Percentiles rank a stretch among this genome's conserved stretches.
Conservation (phyloP, 2,797 vertebrate genomes). For the Podarcis lilfordi region DNA sequence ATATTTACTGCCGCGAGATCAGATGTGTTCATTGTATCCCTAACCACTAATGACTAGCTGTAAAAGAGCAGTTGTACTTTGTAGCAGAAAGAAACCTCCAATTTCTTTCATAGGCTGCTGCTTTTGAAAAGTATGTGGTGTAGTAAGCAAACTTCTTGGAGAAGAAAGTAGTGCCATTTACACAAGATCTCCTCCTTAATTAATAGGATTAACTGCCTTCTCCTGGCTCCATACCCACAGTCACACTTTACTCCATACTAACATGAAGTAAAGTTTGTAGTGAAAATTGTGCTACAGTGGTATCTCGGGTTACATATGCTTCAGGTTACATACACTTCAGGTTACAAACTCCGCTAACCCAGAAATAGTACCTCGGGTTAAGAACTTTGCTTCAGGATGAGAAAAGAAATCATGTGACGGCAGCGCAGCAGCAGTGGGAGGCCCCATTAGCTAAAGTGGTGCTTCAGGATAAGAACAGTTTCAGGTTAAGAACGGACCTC, state of each 20-base stretch:
- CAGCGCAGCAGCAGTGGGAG: no score
- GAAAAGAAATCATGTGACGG: no score
- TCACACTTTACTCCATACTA: no score
- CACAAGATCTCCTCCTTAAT: neutral
- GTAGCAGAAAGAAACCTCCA: neutral
- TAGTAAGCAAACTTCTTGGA: neutral
- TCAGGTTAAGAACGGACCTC: no score
- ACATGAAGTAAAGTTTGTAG: neutral
- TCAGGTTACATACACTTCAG: no score
- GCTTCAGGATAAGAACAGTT: no score
- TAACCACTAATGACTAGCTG: constrained; percentile 50
- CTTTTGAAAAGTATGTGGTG: neutral
- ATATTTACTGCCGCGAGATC: constrained; percentile 46
- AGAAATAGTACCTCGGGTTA: no score
- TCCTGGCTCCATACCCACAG: neutral
- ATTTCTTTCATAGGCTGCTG: neutral
- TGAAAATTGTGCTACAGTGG: neutral
- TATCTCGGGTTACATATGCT: no score
- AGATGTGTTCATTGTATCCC: constrained; percentile 34
- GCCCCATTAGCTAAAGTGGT: no score
- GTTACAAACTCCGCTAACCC: no score
- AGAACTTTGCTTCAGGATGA: no score
- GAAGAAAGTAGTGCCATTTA: neutral
- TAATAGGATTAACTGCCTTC: neutral
- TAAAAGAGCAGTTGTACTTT: neutral